Evolutionary conservation across 2,113 vertebrate species (phyloP), one percentile per base, ranked within the genome.

Genomic region (Centropristis striata): DNA sequence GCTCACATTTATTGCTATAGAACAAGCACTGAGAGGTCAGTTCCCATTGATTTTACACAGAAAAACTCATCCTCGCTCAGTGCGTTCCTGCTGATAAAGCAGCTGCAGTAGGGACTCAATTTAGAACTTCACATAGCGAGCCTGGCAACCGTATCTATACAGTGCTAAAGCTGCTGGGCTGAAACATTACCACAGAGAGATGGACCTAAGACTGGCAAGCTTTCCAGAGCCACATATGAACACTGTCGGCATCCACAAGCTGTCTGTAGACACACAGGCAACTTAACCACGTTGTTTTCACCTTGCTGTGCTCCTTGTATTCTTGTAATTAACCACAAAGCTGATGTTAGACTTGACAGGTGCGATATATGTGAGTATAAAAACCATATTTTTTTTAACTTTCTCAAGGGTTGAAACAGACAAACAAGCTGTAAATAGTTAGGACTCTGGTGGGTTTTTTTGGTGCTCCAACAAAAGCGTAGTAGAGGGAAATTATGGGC

Each of bases 31-130:
- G 27, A 69, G 61, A 77, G 75, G 81, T 81, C 58, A 58, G 51
- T 46, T 39, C 49, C 37, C 59, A 74, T 81, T 42, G 81, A 81
- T 84, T 79, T 82, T 39, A 69, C 27, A 65, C 53, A 68, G 41
- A 87, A 63, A 72, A 75, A 44, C 55, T 25, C n/a, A 23, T 66
- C 57, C 46, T 39, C 14, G 1, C 41, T 64, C 20, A 50, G 44
- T 15, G 69, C 39, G 11, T 68, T 68, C 60, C 55, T 14, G 36
- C 54, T 36, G 41, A 81, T 42, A 72, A 81, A 77, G 54, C 41
- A 49, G 59, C 61, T 63, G 75, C 55, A 74, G 65, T 13, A 15
- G 64, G 46, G 57, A 75, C 69, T 72, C 84, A 55, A 53, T 90
- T 84, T 88, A 49, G 58, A 68, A 63, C 28, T 58, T 51, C 41